Evolutionary conservation across 2,888 invertebrate genomes (phyloP).

Genomic region (Nebria brevicollis): DNA sequence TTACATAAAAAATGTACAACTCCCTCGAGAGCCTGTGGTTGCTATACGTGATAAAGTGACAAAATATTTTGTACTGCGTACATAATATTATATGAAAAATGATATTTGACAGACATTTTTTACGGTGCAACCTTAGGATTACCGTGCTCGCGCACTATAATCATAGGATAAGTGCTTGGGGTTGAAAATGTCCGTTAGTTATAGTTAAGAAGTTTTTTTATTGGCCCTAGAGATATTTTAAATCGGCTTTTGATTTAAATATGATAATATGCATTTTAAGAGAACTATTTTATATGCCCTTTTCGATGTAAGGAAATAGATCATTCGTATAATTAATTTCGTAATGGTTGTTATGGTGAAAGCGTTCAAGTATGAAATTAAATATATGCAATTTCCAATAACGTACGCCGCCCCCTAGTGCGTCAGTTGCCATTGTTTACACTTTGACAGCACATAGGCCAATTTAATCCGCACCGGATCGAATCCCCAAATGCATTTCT

Average conservation of each 20-base stretch:
- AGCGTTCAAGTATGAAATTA: neutral
- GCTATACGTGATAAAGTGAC: neutral
- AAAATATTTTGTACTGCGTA: neutral
- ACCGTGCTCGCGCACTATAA: neutral
- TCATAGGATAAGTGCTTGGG: neutral
- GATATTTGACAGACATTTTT: neutral
- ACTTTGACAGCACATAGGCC: slow-evolving; percentile 48
- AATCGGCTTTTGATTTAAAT: no score
- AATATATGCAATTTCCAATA: slow-evolving; percentile 47
- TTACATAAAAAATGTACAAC: slow-evolving; percentile 1
- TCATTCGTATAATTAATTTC: neutral
- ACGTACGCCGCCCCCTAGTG: slow-evolving; percentile 35
- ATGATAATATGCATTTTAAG: no score
- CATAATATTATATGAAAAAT: neutral
- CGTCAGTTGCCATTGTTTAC: slow-evolving; percentile 32
- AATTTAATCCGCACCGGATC: slow-evolving; percentile 54
- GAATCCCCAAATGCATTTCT: slow-evolving; percentile 55
- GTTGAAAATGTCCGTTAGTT: neutral
- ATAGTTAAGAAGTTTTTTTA: neutral
- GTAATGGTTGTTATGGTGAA: neutral
- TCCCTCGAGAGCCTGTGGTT: neutral
- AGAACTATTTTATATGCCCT: neutral
- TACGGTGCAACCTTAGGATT: neutral
- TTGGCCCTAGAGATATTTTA: no score
- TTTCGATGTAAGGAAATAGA: neutral